Base-by-base conservation (phyloP, 2,113 vertebrate species). In the Oncorhynchus keta region DNA sequence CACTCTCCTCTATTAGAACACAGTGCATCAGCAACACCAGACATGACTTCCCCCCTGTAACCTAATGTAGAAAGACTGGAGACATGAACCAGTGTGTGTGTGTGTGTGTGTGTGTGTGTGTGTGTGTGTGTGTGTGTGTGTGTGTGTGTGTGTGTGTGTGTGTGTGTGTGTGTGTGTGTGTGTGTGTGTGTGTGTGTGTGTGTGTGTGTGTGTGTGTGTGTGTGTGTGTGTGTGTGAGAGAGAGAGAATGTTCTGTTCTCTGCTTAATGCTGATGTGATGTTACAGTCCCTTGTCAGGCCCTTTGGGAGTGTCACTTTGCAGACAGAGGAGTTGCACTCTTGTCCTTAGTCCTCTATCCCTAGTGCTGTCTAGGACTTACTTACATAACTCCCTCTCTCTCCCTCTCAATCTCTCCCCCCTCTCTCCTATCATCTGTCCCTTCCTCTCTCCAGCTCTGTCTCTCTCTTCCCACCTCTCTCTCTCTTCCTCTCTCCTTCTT, bases 261-360 rank as follows among this genome's bases (percentile, higher is more conserved):
- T 45, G 39, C 39, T 45, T 45, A 45, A 45, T 45, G 39, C 39
- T 45, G 86, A 90, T 84, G 32, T 9, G 64, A 74, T 20, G 70
- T 85, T 85, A 83, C 89, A 90, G 85, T 78, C 84, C 78, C 74
- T 57, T 14, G 61, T 83, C 82, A 82, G 68, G 74, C 72, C 79
- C 75, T 81, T 62, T 57, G 84, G 83, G 83, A 78, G 76, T 80
- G 77, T 79, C 80, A 84, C 74, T 87, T 70, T 84, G 77, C 78
- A 83, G 82, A 87, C 74, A 39, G 79, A 78, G 79, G 70, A 80
- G 88, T 78, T 73, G 69, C 76, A 9, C 79, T 80, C 79, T 79
- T 76, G 11, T 45, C 39, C 39, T 45, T 8, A 45, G 39, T 9
- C 39, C 39, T 45, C 39, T 45, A 45, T 45, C 39, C 39, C 2